A percentile compares a stretch with the other conserved stretches of the same genome.
Evolutionary conservation across 23 tunicate species (phyloP).

Genomic region (Ascidia mentula): DNA sequence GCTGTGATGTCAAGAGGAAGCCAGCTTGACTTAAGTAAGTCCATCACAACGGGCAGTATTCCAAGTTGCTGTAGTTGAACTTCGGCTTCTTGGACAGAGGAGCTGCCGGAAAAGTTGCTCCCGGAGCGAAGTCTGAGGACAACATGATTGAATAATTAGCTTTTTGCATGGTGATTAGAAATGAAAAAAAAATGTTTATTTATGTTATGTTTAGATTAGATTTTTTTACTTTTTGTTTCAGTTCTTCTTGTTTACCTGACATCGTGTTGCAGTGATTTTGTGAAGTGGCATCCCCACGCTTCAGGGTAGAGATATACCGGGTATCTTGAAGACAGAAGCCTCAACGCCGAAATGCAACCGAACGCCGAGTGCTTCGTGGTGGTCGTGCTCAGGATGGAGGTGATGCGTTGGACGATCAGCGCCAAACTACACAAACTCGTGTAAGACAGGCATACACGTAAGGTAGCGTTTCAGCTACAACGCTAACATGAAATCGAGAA

Average conservation of each 20-base stretch:
- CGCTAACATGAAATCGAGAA: too few species aligned
- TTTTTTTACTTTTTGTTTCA: too few species aligned
- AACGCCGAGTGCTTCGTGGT: conserved; percentile 44
- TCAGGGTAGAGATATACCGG: conserved; percentile 36
- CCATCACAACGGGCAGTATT: conserved; percentile 47
- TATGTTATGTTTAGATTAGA: too few species aligned
- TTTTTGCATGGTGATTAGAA: too few species aligned
- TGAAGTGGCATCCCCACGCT: conserved; percentile 68
- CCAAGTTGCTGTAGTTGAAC: conserved; percentile 42
- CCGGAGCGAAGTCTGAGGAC: background rate
- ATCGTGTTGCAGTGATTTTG: background rate
- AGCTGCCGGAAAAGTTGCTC: background rate
- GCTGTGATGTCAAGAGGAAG: conserved; percentile 62
- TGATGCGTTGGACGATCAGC: conserved; percentile 17
- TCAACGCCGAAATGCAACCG: conserved; percentile 59
- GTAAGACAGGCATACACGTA: background rate
- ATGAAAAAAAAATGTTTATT: too few species aligned
- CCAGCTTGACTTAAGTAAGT: conserved; percentile 50
- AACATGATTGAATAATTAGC: too few species aligned
- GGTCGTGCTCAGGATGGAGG: conserved; percentile 28
- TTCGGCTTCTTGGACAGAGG: background rate
- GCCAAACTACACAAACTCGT: background rate
- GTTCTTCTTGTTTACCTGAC: too few species aligned
- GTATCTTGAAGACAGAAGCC: conserved; percentile 31
- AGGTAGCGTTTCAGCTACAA: too few species aligned